Evolutionary conservation across 2,888 invertebrate genomes (phyloP).

Genomic region (Dorcus parallelipipedus): DNA sequence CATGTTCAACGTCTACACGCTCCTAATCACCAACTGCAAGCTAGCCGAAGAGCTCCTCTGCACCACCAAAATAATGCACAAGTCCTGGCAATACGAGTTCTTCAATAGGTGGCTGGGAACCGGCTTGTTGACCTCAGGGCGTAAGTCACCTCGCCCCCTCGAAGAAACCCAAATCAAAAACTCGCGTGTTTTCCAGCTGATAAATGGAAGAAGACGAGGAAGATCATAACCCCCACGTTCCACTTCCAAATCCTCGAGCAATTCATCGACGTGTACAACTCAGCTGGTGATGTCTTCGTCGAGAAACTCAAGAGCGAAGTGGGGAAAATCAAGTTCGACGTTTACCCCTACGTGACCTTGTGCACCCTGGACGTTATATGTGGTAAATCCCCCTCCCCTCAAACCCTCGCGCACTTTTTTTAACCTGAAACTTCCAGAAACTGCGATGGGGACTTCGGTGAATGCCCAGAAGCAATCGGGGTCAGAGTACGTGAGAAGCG

Average conservation of each 20-base stretch:
- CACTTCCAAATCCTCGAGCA: slow-evolving; percentile 48
- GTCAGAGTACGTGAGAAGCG: slow-evolving; percentile 71
- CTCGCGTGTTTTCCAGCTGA: slow-evolving; percentile 34
- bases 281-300: slow-evolving; percentile 53
- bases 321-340: slow-evolving; percentile 49
- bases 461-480: slow-evolving; percentile 67
- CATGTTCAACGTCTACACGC: slow-evolving; percentile 10
- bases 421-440: slow-evolving; percentile 55
- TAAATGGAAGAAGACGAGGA: slow-evolving; percentile 48
- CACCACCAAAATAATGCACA: slow-evolving; percentile 32
- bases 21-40: slow-evolving; percentile 21
- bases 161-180: not conserved
- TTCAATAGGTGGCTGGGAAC: slow-evolving; percentile 36
- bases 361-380: slow-evolving; percentile 61
- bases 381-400: slow-evolving; percentile 44
- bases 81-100: slow-evolving; percentile 33
- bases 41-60: slow-evolving; percentile 30
- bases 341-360: slow-evolving; percentile 59
- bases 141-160: slow-evolving; percentile 21
- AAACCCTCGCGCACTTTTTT: not conserved
- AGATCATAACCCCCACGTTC: slow-evolving; percentile 50
- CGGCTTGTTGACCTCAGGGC: slow-evolving; percentile 36
- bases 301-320: slow-evolving; percentile 49
- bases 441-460: slow-evolving; percentile 78
- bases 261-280: slow-evolving; percentile 43